Evolutionary conservation across 2,113 vertebrate species (phyloP).

Genomic region (Stomatorhinus ivindoensis): DNA sequence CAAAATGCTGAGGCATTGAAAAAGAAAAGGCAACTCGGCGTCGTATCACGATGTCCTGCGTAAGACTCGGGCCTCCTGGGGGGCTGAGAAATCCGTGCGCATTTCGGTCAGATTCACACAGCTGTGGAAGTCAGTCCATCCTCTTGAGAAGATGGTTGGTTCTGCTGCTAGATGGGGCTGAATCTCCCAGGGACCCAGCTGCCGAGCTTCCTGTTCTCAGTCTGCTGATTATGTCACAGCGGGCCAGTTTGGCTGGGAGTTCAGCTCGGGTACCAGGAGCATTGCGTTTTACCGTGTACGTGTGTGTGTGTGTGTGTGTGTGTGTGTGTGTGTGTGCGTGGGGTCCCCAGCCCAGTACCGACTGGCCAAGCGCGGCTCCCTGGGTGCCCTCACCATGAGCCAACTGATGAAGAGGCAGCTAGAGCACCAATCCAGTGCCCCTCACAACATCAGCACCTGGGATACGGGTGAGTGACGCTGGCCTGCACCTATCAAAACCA

Average conservation of each 20-base stretch:
- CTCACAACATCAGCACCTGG: conserved; percentile 97
- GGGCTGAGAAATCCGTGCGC: background rate
- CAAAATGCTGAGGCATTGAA: background rate
- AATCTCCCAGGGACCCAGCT: background rate
- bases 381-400: conserved; percentile 94
- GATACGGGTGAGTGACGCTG: conserved; percentile 75
- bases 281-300: background rate
- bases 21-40: background rate
- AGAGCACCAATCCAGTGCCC: conserved; percentile 95
- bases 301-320: conserved; percentile 14
- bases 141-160: background rate
- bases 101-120: background rate
- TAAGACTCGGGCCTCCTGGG: background rate
- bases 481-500: background rate
- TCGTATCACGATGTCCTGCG: background rate
- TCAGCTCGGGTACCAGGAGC: background rate
- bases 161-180: background rate
- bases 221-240: background rate
- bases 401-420: conserved; percentile 97
- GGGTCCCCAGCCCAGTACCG: conserved; percentile 83
- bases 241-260: background rate
- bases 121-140: background rate
- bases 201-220: background rate
- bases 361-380: conserved; percentile 92
- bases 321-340: conserved; percentile 29